Base-by-base conservation (phyloP, 1,140 invertebrate genomes). In the Maconellicoccus hirsutus region DNA sequence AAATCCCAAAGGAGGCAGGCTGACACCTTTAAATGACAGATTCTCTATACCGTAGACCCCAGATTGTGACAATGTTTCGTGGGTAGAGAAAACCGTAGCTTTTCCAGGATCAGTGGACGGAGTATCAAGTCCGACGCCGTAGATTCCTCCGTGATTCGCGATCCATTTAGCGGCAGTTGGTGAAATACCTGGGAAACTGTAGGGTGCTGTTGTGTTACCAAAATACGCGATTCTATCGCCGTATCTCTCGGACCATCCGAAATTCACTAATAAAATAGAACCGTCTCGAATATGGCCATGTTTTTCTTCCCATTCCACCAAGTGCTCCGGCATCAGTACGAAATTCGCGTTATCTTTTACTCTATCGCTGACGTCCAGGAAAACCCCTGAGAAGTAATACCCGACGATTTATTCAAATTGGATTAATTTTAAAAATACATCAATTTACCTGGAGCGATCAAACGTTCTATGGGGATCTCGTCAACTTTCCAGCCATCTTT, bases 111-210 rank as follows among this genome's bases (percentile, higher is more conserved):
- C 87, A 7, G 86, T 75, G 6, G 84, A 85, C 0, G 85, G 80
- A 0, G 83, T 82, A 75, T 89, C 87, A 0, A 86, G 80, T 0
- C 86, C 87, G 0, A 89, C 79, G 0, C 86, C 87, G 39, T 84
- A 79, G 39, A 89, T 79, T 70, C 83, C 81, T 22, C 80, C 79
- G 25, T 83, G 77, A 12, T 82, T 79, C 1, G 81, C 81, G 69
- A 89, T 79, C 82, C 83, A 87, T 70, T 81, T 75, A 0, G 85
- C 84, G 22, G 86, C 83, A 25, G 83, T 81, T 71, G 77, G 77
- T 70, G 81, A 80, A n/a, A 86, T 75, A 52, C 84, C 85, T 79
- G 80, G 73, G 77, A 78, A 75, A 59, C 74, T 75, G 23, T 6
- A 61, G 71, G 38, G 69, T 19, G 1, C 25, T 42, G 52, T 42